Evolutionary conservation across 2,888 invertebrate species (phyloP), one percentile per base, ranked within the genome.

Genomic region (Tenthredo distinguenda): DNA sequence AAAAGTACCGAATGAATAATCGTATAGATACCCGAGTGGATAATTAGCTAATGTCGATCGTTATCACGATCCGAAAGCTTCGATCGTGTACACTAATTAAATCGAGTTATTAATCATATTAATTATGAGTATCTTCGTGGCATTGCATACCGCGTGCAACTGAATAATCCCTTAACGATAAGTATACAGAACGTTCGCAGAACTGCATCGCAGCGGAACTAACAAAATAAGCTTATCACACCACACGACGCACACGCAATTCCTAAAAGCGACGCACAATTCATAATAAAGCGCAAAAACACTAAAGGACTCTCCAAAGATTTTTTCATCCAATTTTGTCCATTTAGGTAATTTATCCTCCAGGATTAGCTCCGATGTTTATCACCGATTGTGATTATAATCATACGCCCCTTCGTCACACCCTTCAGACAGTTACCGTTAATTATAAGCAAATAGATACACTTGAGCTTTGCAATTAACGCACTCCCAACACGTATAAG

Each of bases 371-470:
- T 4, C 21, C 12, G 10, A 31, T 47, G 26, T 9, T 31, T 76
- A 43, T n/a, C 18, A n/a, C 21, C 21, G 26, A 76, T 76, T 47
- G 2, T 26, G 26, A 74, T 43, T 21, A 18, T 37, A 37, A 74
- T 74, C 15, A 26, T 43, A 15, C 74, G 26, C 47, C 74, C 74
- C 12, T 71, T 74, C 21, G 43, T 26, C 47, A 74, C 74, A 74
- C 74, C 40, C 74, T 47, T 21, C 47, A 21, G 47, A 47, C 43
- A 26, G 12, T 82, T 85, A 84, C 82, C 87, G 88, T 90, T 90
- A 90, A 90, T 90, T 90, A 89, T 89, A 89, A 89, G 88, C 87
- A 89, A 90, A 90, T 88, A 89, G 87, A 86, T 85, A 84, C 72
- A 87, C 76, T 87, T 86, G 85, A 86, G 81, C 68, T 85, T 86